A percentile compares a stretch with the other conserved stretches of the same genome.
Conservation (phyloP, 2,888 invertebrate species). For the Torymus aiolomorphi region DNA sequence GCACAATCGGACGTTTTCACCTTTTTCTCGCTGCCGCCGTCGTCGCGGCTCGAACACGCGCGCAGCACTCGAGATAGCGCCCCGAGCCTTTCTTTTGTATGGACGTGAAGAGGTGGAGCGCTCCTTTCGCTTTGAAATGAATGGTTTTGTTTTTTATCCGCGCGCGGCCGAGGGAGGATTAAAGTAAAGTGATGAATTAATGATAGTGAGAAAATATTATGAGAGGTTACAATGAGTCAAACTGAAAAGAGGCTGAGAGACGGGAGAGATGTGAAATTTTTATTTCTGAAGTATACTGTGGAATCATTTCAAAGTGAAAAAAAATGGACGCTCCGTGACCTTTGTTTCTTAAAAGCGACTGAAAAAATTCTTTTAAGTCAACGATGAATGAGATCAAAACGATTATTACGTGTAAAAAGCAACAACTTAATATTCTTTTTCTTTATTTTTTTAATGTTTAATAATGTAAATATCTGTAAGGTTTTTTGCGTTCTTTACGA, state of each 20-base stretch:
- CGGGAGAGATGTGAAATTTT: neutral
- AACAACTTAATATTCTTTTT: slow-evolving; percentile 16
- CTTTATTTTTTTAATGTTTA: slow-evolving; percentile 10
- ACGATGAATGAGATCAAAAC: slow-evolving; percentile 42
- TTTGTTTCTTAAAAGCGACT: slow-evolving; percentile 4
- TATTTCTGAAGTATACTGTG: neutral
- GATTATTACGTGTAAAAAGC: slow-evolving; percentile 26
- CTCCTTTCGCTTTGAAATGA: slow-evolving; percentile 6
- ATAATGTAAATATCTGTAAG: slow-evolving; percentile 29
- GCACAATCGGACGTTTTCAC: neutral
- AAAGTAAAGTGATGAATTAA: too few relatives aligned
- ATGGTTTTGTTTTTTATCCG: neutral
- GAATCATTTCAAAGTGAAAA: slow-evolving; percentile 5
- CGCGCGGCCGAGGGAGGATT: too few relatives aligned
- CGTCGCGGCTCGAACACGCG: too few relatives aligned
- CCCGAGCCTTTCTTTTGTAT: neutral
- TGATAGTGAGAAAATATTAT: too few relatives aligned
- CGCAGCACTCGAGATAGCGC: neutral
- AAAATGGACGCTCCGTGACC: slow-evolving; percentile 7
- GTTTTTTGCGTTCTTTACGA: slow-evolving; percentile 17
- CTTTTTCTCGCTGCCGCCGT: neutral
- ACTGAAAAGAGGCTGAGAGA: neutral
- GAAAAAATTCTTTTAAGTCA: slow-evolving; percentile 25
- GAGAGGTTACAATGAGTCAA: too few relatives aligned
- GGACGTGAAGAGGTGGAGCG: neutral